Percentiles rank a stretch among this genome's conserved stretches.
Evolutionary conservation across 2,888 invertebrate species (phyloP).

Genomic region (Euphydryas editha): DNA sequence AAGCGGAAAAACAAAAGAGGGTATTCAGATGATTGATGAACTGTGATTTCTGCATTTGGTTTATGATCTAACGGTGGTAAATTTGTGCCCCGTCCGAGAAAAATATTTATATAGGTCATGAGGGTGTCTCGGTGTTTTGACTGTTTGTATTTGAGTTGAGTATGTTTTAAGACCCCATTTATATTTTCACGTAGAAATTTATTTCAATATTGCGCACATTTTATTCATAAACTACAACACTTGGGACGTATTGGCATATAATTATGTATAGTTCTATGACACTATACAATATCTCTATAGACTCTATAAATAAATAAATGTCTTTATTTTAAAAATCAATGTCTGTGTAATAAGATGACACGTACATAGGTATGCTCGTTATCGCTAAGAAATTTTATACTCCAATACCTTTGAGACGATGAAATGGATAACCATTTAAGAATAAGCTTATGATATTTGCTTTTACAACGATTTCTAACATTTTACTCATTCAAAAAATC

Average conservation of each 20-base stretch:
- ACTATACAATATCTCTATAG: too few species aligned
- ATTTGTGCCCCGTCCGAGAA: not conserved
- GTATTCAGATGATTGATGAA: not conserved
- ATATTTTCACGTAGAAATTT: too few species aligned
- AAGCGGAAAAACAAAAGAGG: too few species aligned
- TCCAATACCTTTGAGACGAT: constrained; percentile 30
- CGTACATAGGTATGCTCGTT: constrained; percentile 38
- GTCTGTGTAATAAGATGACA: constrained; percentile 22
- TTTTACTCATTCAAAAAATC: too few species aligned
- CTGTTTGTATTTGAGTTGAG: not conserved
- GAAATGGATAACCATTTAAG: too few species aligned
- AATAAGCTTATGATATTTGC: not conserved
- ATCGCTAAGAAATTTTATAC: constrained; percentile 35
- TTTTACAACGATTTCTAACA: not conserved
- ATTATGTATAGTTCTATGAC: too few species aligned
- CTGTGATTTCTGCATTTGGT: not conserved
- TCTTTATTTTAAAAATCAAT: not conserved
- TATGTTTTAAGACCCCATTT: not conserved
- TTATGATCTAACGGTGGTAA: not conserved
- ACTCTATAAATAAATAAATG: too few species aligned
- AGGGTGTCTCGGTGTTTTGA: not conserved
- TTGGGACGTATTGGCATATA: too few species aligned
- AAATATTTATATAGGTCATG: constrained; percentile 6
- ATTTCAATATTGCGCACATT: too few species aligned
- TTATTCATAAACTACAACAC: too few species aligned